A percentile compares a stretch with the other conserved stretches of the same genome.
phyloP scores from a whole-genome alignment of 2,888 invertebrate species.

The Blastobasis lacticolella region DNA sequence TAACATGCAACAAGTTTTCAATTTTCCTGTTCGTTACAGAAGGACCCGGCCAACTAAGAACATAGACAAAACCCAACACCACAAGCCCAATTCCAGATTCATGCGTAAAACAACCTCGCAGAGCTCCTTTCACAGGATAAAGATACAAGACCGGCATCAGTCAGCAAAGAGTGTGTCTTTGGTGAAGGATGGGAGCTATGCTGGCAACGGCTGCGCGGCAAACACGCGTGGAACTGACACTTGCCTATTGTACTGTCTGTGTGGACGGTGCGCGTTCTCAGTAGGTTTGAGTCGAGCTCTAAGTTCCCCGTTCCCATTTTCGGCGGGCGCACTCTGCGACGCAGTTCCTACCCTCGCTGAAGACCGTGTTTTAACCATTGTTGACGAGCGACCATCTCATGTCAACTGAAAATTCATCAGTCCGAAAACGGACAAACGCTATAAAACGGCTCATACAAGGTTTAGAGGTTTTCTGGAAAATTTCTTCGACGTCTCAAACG shows the following conservation, averaged over 20 bases:
- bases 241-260: constrained; percentile 68
- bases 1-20: too few species aligned
- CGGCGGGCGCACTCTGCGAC: constrained; percentile 51
- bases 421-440: constrained; percentile 61
- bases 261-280: constrained; percentile 60
- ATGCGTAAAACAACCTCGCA: constrained; percentile 20
- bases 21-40: too few species aligned
- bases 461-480: constrained; percentile 60
- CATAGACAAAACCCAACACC: constrained; percentile 29
- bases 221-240: constrained; percentile 60
- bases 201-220: constrained; percentile 82
- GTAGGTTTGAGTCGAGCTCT: constrained; percentile 57
- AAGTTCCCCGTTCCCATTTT: constrained; percentile 65
- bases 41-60: too few species aligned
- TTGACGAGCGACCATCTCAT: constrained; percentile 69
- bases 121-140: too few species aligned
- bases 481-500: constrained; percentile 46
- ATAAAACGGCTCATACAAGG: constrained; percentile 43
- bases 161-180: constrained; percentile 19
- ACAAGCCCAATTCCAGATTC: constrained; percentile 23
- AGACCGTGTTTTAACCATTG: constrained; percentile 75
- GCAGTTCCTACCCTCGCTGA: constrained; percentile 68
- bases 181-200: constrained; percentile 18
- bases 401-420: constrained; percentile 70
- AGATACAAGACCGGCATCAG: constrained; percentile 8